phyloP scores from a whole-genome alignment of 2,113 vertebrate species.

The Ia io region DNA sequence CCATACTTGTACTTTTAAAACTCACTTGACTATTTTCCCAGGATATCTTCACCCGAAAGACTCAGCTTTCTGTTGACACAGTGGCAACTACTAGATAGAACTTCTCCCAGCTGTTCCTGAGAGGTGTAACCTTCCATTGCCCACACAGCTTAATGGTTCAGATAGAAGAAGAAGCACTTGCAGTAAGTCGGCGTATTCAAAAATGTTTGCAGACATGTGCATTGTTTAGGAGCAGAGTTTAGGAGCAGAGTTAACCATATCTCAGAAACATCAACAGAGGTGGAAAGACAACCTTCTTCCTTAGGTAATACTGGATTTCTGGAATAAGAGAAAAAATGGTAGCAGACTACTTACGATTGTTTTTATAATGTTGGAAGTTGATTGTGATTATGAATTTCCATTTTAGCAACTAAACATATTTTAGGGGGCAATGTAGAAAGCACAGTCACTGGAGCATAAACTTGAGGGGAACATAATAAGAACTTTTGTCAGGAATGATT shows the following conservation, averaged over 20 bases:
- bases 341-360: not conserved
- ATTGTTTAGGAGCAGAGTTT: not conserved
- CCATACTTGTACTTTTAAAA: constrained; percentile 32
- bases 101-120: not conserved
- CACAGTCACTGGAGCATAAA: not conserved
- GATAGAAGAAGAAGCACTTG: not conserved
- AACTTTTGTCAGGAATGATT: not conserved
- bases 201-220: not conserved
- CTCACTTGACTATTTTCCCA: constrained; percentile 36
- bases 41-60: not conserved
- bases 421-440: not conserved
- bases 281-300: not conserved
- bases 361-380: not conserved
- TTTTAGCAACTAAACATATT: not conserved
- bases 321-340: not conserved
- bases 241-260: not conserved
- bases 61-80: not conserved
- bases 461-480: not conserved
- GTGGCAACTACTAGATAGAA: not conserved
- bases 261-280: not conserved
- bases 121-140: not conserved
- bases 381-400: not conserved
- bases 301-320: not conserved
- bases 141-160: not conserved
- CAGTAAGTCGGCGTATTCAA: not conserved